These are phyloP conservation scores for Etia nguti DNA, from an alignment of 2,113 vertebrate genomes.

Conservation along the genomic window DNA sequence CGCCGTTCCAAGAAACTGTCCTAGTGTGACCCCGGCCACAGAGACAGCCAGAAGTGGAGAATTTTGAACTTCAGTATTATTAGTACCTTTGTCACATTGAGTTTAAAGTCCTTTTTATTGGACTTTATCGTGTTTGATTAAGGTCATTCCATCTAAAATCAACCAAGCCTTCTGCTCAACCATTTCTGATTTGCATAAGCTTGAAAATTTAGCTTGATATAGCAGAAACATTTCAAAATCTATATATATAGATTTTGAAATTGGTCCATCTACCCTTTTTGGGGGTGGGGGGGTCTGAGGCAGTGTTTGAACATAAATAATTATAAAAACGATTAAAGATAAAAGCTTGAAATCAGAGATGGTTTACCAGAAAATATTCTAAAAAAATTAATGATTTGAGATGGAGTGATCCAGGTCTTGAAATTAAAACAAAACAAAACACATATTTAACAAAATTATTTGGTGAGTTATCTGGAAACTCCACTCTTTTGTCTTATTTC, in stretches of 20 bases:
- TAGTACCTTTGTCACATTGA: background rate
- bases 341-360: background rate
- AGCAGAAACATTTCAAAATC: background rate
- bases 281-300: background rate
- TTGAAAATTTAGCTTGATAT: background rate
- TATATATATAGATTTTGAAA: background rate
- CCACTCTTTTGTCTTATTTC: background rate
- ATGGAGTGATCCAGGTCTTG: background rate
- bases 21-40: background rate
- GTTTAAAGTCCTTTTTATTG: background rate
- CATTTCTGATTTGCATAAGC: background rate
- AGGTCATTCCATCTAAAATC: background rate
- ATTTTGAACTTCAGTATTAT: background rate
- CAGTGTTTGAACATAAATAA: background rate
- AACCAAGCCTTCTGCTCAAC: background rate
- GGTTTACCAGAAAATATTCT: background rate
- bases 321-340: background rate
- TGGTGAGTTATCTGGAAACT: background rate
- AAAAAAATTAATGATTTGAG: background rate
- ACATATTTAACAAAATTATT: background rate
- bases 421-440: rapidly evolving
- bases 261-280: background rate
- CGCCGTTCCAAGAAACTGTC: background rate
- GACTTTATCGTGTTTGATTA: background rate
- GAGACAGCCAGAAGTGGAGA: background rate